Conservation (phyloP, 2,797 vertebrate species). For the Orestias chungarensis region DNA sequence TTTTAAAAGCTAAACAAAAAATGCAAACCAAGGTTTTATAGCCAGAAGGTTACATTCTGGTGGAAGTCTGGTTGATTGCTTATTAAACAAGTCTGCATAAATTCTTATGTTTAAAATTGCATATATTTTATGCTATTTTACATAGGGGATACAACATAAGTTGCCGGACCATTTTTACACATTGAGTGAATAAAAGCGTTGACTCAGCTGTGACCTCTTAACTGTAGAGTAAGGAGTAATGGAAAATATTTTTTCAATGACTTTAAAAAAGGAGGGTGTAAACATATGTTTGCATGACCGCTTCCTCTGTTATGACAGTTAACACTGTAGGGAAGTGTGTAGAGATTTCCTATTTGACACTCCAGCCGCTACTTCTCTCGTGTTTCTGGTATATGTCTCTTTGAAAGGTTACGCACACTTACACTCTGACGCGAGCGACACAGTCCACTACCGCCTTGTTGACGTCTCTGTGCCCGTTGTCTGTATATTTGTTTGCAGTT, state of each 20-base stretch:
- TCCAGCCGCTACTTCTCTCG: slow-evolving; percentile 19
- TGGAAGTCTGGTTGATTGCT: slow-evolving; percentile 1
- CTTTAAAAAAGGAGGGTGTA: not conserved
- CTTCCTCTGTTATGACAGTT: slow-evolving; percentile 21
- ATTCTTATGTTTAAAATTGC: not conserved
- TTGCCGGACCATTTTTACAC: not conserved
- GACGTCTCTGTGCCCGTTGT: not conserved
- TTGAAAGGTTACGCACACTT: not conserved
- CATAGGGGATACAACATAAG: too few species aligned
- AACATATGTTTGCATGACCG: not conserved
- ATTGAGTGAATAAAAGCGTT: not conserved
- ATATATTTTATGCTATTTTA: too few species aligned
- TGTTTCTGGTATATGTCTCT: slow-evolving; percentile 2
- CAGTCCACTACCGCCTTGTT: not conserved
- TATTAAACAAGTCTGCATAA: not conserved
- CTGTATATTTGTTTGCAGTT: slow-evolving; percentile 80
- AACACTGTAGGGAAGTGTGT: slow-evolving; percentile 42
- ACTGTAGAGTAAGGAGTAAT: not conserved
- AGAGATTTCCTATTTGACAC: slow-evolving; percentile 59
- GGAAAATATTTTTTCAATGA: not conserved
- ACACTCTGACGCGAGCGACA: not conserved
- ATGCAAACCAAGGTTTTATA: not conserved
- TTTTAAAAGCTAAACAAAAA: not conserved
- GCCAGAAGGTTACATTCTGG: not conserved
- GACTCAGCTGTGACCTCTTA: not conserved